phyloP scores from a whole-genome alignment of 2,888 invertebrate species.

The Pimpla rufipes region DNA sequence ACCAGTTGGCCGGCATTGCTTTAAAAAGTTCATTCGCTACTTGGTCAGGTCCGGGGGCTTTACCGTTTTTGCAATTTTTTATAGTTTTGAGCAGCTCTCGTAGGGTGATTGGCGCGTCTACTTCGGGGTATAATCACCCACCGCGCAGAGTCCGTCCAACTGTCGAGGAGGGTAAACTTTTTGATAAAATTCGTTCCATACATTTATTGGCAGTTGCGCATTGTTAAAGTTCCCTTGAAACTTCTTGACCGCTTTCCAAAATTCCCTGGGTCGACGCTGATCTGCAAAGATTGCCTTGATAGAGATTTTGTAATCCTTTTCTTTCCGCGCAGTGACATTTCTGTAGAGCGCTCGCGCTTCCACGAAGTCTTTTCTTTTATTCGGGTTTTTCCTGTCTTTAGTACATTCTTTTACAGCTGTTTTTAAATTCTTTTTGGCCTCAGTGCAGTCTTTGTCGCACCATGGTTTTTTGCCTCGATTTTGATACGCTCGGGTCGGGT shows the following conservation, averaged over 20 bases:
- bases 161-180: slow-evolving; percentile 7
- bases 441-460: slow-evolving; percentile 39
- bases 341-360: slow-evolving; percentile 11
- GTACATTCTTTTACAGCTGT: not conserved
- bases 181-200: slow-evolving; percentile 35
- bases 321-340: not conserved
- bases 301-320: slow-evolving; percentile 14
- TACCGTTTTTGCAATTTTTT: slow-evolving; percentile 36
- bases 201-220: slow-evolving; percentile 6
- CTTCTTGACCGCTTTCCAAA: slow-evolving; percentile 36
- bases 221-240: not conserved
- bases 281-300: slow-evolving; percentile 22
- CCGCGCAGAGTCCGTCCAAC: not conserved
- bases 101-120: slow-evolving; percentile 13
- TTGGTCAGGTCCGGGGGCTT: slow-evolving; percentile 49
- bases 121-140: not conserved
- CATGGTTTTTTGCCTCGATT: slow-evolving; percentile 3
- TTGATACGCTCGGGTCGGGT: not conserved
- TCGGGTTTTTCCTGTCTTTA: not conserved
- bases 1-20: not conserved
- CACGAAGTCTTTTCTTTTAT: not conserved
- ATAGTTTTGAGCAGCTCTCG: slow-evolving; percentile 14
- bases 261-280: slow-evolving; percentile 16
- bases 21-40: slow-evolving; percentile 48
- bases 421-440: slow-evolving; percentile 1